Evolutionary conservation across 2,888 invertebrate genomes (phyloP).

Genomic region (Apotomis capreana): DNA sequence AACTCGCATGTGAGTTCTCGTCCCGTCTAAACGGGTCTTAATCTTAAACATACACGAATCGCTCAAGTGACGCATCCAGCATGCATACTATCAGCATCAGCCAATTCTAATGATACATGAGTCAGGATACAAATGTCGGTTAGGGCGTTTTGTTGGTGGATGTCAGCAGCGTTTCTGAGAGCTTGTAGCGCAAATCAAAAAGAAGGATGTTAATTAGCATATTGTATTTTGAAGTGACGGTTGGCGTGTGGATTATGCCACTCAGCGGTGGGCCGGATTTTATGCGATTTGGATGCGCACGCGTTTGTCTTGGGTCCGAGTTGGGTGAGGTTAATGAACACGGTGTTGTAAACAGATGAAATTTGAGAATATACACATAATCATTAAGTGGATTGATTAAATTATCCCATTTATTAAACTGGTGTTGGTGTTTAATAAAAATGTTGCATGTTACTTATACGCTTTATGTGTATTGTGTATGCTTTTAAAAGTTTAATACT

Average conservation of each 20-base stretch:
- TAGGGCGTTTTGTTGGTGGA: not conserved
- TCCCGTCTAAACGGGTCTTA: too few species aligned
- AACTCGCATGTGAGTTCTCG: too few species aligned
- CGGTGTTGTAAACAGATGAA: not conserved
- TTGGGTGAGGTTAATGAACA: constrained; percentile 28
- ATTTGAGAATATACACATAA: not conserved
- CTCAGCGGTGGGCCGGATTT: constrained; percentile 77
- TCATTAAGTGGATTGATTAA: not conserved
- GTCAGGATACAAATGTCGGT: constrained; percentile 14
- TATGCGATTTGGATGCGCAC: constrained; percentile 64
- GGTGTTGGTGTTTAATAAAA: too few species aligned
- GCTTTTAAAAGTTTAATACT: too few species aligned
- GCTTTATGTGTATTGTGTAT: too few species aligned
- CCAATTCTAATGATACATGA: not conserved
- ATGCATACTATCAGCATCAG: not conserved
- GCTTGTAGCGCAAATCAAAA: constrained; percentile 76
- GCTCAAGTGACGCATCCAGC: constrained; percentile 2
- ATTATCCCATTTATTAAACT: not conserved
- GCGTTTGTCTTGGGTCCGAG: constrained; percentile 22
- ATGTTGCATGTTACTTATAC: too few species aligned
- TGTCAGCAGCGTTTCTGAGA: constrained; percentile 68
- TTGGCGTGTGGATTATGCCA: constrained; percentile 74
- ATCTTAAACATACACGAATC: not conserved
- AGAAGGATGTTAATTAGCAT: constrained; percentile 80
- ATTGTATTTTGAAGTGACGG: constrained; percentile 82